phyloP scores from a whole-genome alignment of 1,140 invertebrate species.

The Sesamia nonagrioides region DNA sequence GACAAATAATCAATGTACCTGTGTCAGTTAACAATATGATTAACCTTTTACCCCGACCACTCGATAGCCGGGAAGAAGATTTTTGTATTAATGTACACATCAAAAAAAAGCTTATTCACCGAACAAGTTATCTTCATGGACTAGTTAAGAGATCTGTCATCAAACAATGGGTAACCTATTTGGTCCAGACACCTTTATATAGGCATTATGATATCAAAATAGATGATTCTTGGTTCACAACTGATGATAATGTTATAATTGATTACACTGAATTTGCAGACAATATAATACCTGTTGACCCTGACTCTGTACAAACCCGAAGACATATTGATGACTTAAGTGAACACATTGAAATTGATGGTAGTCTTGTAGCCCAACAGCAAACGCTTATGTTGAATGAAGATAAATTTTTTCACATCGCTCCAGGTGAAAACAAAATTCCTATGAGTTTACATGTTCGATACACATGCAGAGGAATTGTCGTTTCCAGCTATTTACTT shows the following conservation, averaged over 20 bases:
- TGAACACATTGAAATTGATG: conserved; percentile 50
- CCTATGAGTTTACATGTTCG: conserved; percentile 51
- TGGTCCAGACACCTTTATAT: conserved; percentile 55
- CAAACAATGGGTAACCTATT: conserved; percentile 52
- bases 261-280: no score
- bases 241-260: no score
- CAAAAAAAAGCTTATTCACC: conserved; percentile 65
- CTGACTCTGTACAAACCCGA: conserved; percentile 2
- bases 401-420: conserved; percentile 45
- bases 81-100: conserved; percentile 62
- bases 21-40: conserved; percentile 65
- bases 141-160: conserved; percentile 49
- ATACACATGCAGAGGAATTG: conserved; percentile 70
- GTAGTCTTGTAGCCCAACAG: conserved; percentile 52
- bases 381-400: conserved; percentile 53
- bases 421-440: conserved; percentile 49
- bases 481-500: conserved; percentile 75
- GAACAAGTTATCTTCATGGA: conserved; percentile 55
- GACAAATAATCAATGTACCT: conserved; percentile 68
- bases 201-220: conserved; percentile 49
- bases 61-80: conserved; percentile 63
- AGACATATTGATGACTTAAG: conserved; percentile 34
- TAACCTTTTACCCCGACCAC: conserved; percentile 58
- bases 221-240: no score
- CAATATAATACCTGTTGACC: no score